Percentiles rank a stretch among this genome's conserved stretches.
These are phyloP conservation scores for Hecatera dysodea DNA, from an alignment of 2,888 invertebrate genomes.

Conservation along the genomic window DNA sequence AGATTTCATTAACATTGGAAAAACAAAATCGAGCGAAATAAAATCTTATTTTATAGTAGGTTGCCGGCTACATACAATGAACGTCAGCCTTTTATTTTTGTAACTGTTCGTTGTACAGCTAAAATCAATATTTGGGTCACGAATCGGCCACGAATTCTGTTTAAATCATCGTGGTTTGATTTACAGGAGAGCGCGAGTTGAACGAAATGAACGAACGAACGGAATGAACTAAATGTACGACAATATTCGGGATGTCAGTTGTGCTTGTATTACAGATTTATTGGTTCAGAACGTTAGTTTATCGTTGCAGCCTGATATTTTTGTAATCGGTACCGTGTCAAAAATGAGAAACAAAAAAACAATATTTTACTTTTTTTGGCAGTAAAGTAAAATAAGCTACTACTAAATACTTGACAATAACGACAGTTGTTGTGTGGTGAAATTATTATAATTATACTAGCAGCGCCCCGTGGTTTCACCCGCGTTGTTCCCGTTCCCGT, in stretches of 20 bases:
- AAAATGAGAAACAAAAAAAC: background rate
- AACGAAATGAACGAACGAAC: constrained; percentile 1
- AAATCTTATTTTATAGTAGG: constrained; percentile 59
- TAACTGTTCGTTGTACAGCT: constrained; percentile 51
- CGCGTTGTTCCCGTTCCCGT: too few relatives aligned
- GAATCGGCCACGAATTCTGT: constrained; percentile 58
- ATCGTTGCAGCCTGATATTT: background rate
- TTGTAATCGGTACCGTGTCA: background rate
- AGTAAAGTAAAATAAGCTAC: background rate
- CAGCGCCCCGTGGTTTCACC: too few relatives aligned
- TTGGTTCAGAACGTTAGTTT: constrained; percentile 1
- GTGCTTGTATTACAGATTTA: constrained; percentile 8
- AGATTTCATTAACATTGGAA: constrained; percentile 43
- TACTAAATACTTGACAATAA: too few relatives aligned
- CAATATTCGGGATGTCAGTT: background rate
- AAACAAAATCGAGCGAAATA: constrained; percentile 57
- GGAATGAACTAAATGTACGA: constrained; percentile 16
- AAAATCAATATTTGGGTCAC: constrained; percentile 72
- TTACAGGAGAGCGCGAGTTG: constrained; percentile 35
- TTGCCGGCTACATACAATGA: constrained; percentile 42
- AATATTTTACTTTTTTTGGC: background rate
- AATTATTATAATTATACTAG: too few relatives aligned
- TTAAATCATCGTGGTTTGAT: constrained; percentile 50
- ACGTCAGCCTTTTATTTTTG: constrained; percentile 40
- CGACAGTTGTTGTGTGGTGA: too few relatives aligned